Evolutionary conservation across 2,888 invertebrate species (phyloP).

Genomic region (Ophonus ardosiacus): DNA sequence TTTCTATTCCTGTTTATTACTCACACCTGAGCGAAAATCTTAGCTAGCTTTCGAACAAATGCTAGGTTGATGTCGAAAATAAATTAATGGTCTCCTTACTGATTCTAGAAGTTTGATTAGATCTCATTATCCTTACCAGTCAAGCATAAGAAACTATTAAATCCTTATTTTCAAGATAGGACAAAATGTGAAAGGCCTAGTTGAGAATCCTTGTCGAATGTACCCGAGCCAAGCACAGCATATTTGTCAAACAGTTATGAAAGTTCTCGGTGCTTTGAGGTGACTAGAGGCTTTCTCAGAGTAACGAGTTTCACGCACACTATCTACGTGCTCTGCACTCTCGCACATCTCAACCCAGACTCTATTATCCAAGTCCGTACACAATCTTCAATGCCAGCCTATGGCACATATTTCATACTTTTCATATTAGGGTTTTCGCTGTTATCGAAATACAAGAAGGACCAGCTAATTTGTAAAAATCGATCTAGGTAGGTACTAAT

Average conservation of each 20-base stretch:
- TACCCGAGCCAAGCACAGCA: conserved; percentile 43
- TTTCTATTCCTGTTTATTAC: too few species aligned
- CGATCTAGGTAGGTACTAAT: too few species aligned
- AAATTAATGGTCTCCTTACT: too few species aligned
- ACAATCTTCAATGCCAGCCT: not conserved
- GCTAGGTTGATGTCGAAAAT: too few species aligned
- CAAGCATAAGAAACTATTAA: too few species aligned
- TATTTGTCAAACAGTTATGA: conserved; percentile 62
- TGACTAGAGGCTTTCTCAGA: conserved; percentile 11
- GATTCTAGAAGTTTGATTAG: too few species aligned
- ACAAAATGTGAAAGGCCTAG: not conserved
- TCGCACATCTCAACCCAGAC: not conserved
- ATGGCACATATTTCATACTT: not conserved
- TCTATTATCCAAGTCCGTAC: not conserved
- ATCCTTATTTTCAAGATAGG: not conserved
- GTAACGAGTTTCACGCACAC: conserved; percentile 47
- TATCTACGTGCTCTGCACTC: not conserved
- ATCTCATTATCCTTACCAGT: too few species aligned
- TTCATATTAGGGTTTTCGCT: not conserved
- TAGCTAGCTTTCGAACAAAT: too few species aligned
- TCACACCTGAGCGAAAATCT: too few species aligned
- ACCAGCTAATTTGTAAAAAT: too few species aligned
- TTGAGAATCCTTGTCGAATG: not conserved
- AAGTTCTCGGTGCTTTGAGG: conserved; percentile 25
- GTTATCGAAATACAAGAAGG: too few species aligned